Evolutionary conservation across 2,888 invertebrate species (phyloP), one percentile per base, ranked within the genome.

Genomic region (Leptinotarsa haldemani): DNA sequence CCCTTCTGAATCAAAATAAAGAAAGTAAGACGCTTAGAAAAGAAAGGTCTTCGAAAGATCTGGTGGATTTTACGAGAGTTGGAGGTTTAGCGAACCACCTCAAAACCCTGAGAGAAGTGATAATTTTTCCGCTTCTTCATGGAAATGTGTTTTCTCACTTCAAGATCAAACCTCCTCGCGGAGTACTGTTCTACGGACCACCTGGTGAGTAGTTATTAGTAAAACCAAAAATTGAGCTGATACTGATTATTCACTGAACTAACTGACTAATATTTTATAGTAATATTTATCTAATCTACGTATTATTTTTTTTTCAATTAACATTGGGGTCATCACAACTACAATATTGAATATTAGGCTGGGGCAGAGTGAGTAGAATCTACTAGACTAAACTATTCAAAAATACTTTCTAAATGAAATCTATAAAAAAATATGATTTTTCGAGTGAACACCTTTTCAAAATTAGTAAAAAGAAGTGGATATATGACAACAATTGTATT

Each of bases 101-200:
- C n/a, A 81, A 82, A 76, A 81, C 83, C 48, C 78, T 87, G 71
- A 80, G 85, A 52, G 86, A 87, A 75, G 79, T 84, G 1, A 84
- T 87, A 18, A 86, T 87, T 66, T 84, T 86, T 67, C 87, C 87
- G 4, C 77, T 87, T 73, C 73, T 87, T 22, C 86, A 87, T 76
- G 82, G 82, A 16, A 83, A 87, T 78, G 80, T 87, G 46, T 87
- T 84, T 76, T 74, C 83, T 15, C 83, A 86, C 79, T 87, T 87
- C 76, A 83, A 86, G 70, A 84, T 87, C 12, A 86, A 86, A 77
- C 81, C 86, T 22, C 86, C 87, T 2, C 78, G 85, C 73, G 87
- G 87, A 18, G 85, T 87, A 1, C 76, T 87, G 3, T 87, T 87
- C 79, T 83, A 86, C 74, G 87, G 87, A 67, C 87, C 87, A 40